Evolutionary conservation across 2,888 invertebrate species (phyloP).

Genomic region (Prostheceraeus crozeri): DNA sequence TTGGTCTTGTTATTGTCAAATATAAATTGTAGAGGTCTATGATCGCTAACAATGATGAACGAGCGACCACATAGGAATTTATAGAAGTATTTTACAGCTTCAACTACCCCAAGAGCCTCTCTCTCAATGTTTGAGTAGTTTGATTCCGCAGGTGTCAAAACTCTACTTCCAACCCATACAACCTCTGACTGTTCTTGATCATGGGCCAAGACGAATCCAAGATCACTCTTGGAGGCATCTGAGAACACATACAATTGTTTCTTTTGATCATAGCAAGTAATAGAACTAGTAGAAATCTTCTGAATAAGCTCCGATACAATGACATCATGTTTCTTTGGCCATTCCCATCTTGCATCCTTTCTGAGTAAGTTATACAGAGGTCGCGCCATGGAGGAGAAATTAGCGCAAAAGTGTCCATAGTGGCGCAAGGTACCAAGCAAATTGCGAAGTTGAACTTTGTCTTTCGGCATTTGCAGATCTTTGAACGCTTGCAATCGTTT

Average conservation of each 20-base stretch:
- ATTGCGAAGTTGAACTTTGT: constrained; percentile 14
- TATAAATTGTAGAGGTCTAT: constrained; percentile 52
- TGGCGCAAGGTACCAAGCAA: not conserved
- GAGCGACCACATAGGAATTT: constrained; percentile 49
- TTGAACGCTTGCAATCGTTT: too few species aligned
- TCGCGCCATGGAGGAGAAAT: constrained; percentile 3
- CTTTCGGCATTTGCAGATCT: too few species aligned
- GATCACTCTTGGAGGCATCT: not conserved
- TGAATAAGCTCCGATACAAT: not conserved
- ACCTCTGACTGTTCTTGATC: too few species aligned
- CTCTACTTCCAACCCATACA: constrained; percentile 29
- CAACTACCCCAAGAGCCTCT: constrained; percentile 50
- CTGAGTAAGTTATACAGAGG: constrained; percentile 12
- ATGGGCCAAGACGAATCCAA: not conserved
- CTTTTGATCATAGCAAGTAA: not conserved
- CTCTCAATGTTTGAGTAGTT: constrained; percentile 49
- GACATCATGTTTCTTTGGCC: not conserved
- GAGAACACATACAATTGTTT: not conserved
- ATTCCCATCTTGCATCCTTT: not conserved
- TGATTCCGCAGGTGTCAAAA: constrained; percentile 45
- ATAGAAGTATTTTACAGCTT: constrained; percentile 50
- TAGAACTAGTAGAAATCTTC: not conserved
- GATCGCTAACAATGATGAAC: constrained; percentile 52
- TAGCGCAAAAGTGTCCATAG: not conserved
- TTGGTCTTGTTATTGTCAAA: constrained; percentile 44